Percentiles rank a stretch among this genome's conserved stretches.
Conservation (phyloP, 2,797 vertebrate species). For the Chiloscyllium punctatum region DNA sequence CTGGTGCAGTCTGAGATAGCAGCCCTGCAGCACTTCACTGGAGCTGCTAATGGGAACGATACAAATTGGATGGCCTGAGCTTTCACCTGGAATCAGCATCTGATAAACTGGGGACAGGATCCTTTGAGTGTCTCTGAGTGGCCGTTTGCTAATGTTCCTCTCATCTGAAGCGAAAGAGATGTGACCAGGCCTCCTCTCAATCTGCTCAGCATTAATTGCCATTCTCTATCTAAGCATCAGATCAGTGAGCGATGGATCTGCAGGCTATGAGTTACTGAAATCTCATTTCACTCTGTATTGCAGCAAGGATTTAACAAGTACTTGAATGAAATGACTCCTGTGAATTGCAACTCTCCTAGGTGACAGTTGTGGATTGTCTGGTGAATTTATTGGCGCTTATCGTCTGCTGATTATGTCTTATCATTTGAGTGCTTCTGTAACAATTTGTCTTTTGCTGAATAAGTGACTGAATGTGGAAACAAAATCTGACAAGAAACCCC, state of each 20-base stretch:
- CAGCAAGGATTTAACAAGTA: background rate
- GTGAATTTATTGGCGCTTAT: background rate
- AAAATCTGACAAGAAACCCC: background rate
- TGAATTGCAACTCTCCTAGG: background rate
- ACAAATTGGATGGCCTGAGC: background rate
- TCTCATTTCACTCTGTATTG: background rate
- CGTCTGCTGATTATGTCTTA: background rate
- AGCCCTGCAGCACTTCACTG: background rate
- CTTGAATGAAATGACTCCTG: background rate
- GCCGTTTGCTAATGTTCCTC: background rate
- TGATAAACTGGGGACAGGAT: background rate
- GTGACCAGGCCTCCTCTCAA: background rate
- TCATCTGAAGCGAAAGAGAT: background rate
- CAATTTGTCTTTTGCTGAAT: background rate
- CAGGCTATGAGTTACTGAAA: background rate
- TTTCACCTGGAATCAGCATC: background rate
- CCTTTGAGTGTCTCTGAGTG: background rate
- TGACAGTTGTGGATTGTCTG: background rate
- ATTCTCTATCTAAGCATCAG: background rate
- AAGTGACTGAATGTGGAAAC: background rate
- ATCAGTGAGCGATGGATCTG: background rate
- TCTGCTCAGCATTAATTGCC: background rate
- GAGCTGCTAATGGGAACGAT: background rate
- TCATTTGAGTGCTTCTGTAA: background rate
- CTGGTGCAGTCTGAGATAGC: background rate